Percentiles rank a stretch among this genome's conserved stretches.
Conservation (phyloP, 2,113 vertebrate genomes). For the Catharus fuscescens region DNA sequence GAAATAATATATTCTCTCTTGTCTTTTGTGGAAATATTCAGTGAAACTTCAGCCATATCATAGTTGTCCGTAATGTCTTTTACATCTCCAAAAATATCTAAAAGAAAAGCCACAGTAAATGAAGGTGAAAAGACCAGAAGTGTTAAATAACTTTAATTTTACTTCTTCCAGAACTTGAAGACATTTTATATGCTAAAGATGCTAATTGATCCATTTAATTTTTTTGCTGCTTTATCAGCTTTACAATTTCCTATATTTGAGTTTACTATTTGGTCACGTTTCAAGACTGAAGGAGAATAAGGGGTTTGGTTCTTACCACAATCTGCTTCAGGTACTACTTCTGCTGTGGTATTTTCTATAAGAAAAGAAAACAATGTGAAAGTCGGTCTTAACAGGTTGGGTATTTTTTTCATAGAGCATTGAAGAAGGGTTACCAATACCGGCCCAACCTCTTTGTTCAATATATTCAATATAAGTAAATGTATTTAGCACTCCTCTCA, state of each 20-base stretch:
- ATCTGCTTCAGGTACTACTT: neutral
- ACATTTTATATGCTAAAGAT: neutral
- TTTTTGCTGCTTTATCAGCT: neutral
- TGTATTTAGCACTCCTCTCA: neutral
- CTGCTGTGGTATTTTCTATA: neutral
- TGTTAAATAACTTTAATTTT: neutral
- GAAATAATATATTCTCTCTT: neutral
- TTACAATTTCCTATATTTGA: neutral
- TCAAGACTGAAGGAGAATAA: neutral
- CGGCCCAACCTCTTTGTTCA: neutral
- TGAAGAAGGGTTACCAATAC: neutral
- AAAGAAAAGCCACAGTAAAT: neutral
- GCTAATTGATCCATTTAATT: neutral
- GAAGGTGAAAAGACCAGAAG: neutral
- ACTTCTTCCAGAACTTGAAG: neutral
- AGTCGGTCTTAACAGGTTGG: neutral
- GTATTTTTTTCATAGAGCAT: neutral
- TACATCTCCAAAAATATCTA: neutral
- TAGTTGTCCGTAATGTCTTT: accelerated
- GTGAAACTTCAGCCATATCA: neutral
- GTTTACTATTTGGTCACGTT: neutral
- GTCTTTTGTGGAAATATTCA: accelerated
- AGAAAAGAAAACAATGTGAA: neutral
- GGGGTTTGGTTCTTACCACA: slow-evolving; percentile 42
- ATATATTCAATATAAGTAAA: neutral